Evolutionary conservation across 2,113 vertebrate genomes (phyloP).

Genomic region (Ctenomys sociabilis): DNA sequence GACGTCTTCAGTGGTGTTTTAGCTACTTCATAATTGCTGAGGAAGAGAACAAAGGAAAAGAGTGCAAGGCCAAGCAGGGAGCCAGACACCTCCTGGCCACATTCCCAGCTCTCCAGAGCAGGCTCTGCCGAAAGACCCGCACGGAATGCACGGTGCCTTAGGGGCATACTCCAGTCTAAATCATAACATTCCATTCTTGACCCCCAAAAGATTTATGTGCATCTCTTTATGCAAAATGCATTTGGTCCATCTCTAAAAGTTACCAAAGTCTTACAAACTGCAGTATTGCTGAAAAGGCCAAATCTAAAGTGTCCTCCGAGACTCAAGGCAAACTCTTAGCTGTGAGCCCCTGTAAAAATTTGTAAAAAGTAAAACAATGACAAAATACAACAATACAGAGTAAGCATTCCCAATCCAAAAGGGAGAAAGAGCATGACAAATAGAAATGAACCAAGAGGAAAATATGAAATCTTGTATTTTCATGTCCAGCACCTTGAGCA

Average conservation of each 20-base stretch:
- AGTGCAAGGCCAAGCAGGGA: background rate
- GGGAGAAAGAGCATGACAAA: background rate
- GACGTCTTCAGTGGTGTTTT: background rate
- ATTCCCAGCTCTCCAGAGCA: background rate
- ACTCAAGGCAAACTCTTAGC: background rate
- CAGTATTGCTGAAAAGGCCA: background rate
- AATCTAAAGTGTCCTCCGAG: background rate
- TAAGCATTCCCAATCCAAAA: background rate
- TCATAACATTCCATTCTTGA: background rate
- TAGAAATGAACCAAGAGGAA: background rate
- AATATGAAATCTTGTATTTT: background rate
- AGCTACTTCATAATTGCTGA: background rate
- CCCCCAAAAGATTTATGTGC: background rate
- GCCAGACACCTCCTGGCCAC: background rate
- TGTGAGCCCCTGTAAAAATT: background rate
- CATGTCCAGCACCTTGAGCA: background rate
- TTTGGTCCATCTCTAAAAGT: background rate
- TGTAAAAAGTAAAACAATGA: background rate
- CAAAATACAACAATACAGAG: background rate
- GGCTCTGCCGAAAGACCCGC: background rate
- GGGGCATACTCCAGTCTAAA: background rate
- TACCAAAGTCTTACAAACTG: background rate
- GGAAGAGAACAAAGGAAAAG: background rate
- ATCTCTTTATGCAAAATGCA: background rate
- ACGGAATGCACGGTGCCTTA: background rate